These are phyloP conservation scores for Argyra leucocephala DNA, from an alignment of 2,888 invertebrate species.

Conservation along the genomic window DNA sequence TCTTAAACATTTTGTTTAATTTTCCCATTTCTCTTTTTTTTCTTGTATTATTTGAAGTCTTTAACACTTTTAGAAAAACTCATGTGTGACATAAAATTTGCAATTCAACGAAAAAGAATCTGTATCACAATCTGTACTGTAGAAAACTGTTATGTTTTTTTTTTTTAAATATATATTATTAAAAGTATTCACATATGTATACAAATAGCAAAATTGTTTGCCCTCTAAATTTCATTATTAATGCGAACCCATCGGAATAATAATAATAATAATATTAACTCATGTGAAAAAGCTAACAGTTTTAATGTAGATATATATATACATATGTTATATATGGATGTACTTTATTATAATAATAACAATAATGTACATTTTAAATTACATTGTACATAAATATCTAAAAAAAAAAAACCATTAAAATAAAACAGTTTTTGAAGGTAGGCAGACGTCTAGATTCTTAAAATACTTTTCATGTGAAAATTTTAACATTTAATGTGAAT, in stretches of 20 bases:
- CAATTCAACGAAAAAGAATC: too few relatives aligned
- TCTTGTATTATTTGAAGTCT: not conserved
- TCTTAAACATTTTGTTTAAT: not conserved
- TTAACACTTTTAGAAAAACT: not conserved
- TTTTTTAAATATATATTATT: not conserved
- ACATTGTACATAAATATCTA: too few relatives aligned
- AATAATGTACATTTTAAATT: too few relatives aligned
- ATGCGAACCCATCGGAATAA: not conserved
- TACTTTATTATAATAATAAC: too few relatives aligned
- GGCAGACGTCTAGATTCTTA: not conserved
- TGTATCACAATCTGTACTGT: too few relatives aligned
- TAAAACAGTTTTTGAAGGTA: not conserved
- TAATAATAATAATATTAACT: not conserved
- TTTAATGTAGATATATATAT: too few relatives aligned
- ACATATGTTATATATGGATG: too few relatives aligned
- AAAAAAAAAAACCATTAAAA: too few relatives aligned
- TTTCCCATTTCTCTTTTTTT: not conserved
- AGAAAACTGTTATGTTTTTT: too few relatives aligned
- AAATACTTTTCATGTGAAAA: not conserved
- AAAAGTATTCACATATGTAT: not conserved
- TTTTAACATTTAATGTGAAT: not conserved
- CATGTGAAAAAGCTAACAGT: not conserved
- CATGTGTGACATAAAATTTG: not conserved
- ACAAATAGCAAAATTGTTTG: too few relatives aligned
- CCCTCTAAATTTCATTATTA: too few relatives aligned